phyloP scores from a whole-genome alignment of 2,797 vertebrate species.

The Fistularia commersonii region DNA sequence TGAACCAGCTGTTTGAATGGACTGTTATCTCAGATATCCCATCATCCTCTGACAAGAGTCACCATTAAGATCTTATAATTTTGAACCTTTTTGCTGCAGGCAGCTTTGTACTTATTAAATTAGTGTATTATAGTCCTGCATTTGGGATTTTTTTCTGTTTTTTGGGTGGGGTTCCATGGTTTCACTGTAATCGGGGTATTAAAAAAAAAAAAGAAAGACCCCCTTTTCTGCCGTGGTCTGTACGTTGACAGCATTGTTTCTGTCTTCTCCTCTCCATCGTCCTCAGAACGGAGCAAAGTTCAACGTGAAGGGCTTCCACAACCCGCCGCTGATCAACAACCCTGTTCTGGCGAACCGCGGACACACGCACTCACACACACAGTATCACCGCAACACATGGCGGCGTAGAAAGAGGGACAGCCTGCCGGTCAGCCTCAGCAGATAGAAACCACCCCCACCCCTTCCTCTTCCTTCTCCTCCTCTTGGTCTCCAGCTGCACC shows the following conservation, averaged over 20 bases:
- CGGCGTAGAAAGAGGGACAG: constrained; percentile 92
- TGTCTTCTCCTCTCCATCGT: constrained; percentile 1
- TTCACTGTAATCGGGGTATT: too few species aligned
- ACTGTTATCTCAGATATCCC: too few species aligned
- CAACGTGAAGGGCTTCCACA: constrained; percentile 87
- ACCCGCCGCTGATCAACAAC: constrained; percentile 78
- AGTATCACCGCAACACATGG: constrained; percentile 90
- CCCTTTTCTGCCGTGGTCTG: too few species aligned
- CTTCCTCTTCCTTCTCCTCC: background rate
- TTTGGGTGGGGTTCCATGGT: too few species aligned
- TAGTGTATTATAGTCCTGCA: too few species aligned
- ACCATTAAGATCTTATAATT: too few species aligned
- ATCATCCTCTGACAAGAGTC: too few species aligned
- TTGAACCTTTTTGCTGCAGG: too few species aligned
- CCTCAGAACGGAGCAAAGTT: constrained; percentile 84
- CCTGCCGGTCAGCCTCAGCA: constrained; percentile 92
- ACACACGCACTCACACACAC: constrained; percentile 75
- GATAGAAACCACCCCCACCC: constrained; percentile 72
- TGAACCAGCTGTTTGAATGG: too few species aligned
- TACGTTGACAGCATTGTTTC: background rate
- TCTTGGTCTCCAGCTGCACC: constrained; percentile 32
- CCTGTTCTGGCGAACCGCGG: constrained; percentile 73
- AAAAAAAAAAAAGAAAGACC: too few species aligned
- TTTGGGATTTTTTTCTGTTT: too few species aligned
- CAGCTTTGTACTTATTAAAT: too few species aligned